A percentile compares a stretch with the other conserved stretches of the same genome.
Conservation (phyloP, 2,888 invertebrate genomes). For the Linyphia triangularis region DNA sequence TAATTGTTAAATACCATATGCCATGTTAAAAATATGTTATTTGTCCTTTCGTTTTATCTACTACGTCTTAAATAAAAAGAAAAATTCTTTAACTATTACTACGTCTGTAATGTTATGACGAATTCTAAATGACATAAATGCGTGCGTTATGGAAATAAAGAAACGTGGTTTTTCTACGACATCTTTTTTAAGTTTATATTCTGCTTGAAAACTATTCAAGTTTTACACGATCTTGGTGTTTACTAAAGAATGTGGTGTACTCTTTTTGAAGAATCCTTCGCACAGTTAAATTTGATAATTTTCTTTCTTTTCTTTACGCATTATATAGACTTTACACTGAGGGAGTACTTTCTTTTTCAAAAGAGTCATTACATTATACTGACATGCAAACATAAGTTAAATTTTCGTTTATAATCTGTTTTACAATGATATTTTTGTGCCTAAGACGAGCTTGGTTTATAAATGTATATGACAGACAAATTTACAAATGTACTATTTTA, state of each 20-base stretch:
- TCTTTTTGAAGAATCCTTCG: too few relatives aligned
- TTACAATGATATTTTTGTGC: too few relatives aligned
- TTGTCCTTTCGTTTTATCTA: background rate
- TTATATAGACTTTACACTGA: too few relatives aligned
- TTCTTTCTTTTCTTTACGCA: too few relatives aligned
- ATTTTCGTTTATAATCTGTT: too few relatives aligned
- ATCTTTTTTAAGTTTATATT: conserved; percentile 44
- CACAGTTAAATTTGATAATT: too few relatives aligned
- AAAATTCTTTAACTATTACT: conserved; percentile 51
- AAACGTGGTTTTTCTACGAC: conserved; percentile 40
- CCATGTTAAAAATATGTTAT: conserved; percentile 28
- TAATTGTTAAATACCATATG: background rate
- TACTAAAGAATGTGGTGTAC: conserved; percentile 39
- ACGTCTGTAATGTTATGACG: conserved; percentile 48
- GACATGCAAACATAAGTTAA: too few relatives aligned
- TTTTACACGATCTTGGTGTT: conserved; percentile 22
- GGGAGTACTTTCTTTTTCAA: too few relatives aligned
- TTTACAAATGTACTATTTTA: too few relatives aligned
- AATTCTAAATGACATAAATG: conserved; percentile 64
- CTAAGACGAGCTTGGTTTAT: too few relatives aligned
- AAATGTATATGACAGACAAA: too few relatives aligned
- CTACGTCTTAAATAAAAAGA: background rate
- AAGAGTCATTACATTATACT: too few relatives aligned
- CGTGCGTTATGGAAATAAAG: conserved; percentile 67
- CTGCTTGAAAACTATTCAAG: conserved; percentile 19